phyloP scores from a whole-genome alignment of 30 jellyfish, hydroid and myxozoan species.

The Haliclystus octoradiatus region DNA sequence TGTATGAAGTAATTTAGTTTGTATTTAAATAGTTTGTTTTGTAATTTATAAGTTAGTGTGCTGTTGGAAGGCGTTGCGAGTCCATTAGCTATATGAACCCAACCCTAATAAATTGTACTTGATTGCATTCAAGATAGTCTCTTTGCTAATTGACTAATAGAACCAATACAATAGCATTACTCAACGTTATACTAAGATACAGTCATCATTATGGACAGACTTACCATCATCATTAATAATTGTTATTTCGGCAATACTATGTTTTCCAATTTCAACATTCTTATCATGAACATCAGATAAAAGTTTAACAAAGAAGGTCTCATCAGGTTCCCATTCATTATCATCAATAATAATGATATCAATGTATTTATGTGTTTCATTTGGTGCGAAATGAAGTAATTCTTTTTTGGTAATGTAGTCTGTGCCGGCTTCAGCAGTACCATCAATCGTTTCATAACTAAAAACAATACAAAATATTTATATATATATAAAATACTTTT shows the following conservation, averaged over 20 bases:
- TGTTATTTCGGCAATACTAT: slow-evolving; percentile 86
- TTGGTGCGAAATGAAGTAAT: slow-evolving; percentile 42
- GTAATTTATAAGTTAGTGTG: too few relatives aligned
- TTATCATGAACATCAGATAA: slow-evolving; percentile 56
- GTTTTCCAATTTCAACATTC: slow-evolving; percentile 68
- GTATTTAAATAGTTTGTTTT: too few relatives aligned
- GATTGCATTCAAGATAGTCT: too few relatives aligned
- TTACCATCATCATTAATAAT: slow-evolving; percentile 93
- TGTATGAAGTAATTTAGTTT: too few relatives aligned
- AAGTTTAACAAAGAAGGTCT: slow-evolving; percentile 78
- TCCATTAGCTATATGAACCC: too few relatives aligned
- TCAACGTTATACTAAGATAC: too few relatives aligned
- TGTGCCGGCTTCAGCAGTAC: slow-evolving; percentile 94
- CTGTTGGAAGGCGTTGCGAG: too few relatives aligned
- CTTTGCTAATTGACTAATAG: too few relatives aligned
- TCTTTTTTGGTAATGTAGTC: slow-evolving; percentile 91
- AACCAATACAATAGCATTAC: too few relatives aligned
- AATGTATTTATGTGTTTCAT: slow-evolving; percentile 66
- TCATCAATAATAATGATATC: slow-evolving; percentile 86
- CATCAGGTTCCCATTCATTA: slow-evolving; percentile 97
- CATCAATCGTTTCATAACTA: slow-evolving; percentile 92
- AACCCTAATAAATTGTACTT: too few relatives aligned
- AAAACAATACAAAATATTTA: neutral
- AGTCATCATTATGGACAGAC: too few relatives aligned
- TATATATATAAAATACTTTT: neutral